phyloP scores from a whole-genome alignment of 2,113 vertebrate genomes.

The Upupa epops region DNA sequence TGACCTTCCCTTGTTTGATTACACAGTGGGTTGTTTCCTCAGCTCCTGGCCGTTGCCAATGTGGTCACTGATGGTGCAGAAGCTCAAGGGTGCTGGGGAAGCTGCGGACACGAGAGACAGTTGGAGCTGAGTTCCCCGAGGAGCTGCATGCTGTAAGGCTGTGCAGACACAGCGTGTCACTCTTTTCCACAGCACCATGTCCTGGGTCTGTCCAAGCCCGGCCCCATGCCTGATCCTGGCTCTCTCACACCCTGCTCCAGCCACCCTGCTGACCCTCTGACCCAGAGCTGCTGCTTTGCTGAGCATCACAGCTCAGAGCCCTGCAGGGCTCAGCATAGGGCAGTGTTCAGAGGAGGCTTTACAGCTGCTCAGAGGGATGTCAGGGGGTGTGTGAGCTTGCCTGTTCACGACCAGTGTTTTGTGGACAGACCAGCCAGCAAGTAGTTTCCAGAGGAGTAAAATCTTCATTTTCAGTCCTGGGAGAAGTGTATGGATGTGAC shows the following conservation, averaged over 20 bases:
- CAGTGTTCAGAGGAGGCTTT: not conserved
- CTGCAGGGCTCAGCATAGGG: not conserved
- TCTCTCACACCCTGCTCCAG: accelerated
- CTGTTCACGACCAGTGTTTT: accelerated
- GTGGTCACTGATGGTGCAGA: accelerated
- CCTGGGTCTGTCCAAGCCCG: not conserved
- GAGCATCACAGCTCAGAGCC: not conserved
- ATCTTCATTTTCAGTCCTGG: not conserved
- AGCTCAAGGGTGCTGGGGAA: not conserved
- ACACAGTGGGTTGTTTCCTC: accelerated
- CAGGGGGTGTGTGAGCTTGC: accelerated
- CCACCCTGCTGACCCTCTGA: accelerated
- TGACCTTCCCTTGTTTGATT: not conserved
- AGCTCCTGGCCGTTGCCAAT: not conserved
- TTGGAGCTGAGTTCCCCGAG: not conserved
- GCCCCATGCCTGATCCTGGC: accelerated
- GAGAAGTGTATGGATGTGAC: not conserved
- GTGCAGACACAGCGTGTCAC: not conserved
- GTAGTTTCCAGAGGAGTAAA: not conserved
- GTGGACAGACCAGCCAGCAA: not conserved
- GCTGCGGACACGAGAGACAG: accelerated
- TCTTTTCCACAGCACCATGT: not conserved
- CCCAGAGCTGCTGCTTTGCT: not conserved
- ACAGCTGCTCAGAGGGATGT: not conserved
- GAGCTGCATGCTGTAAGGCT: not conserved